Percentiles rank a stretch among this genome's conserved stretches.
phyloP scores from a whole-genome alignment of 2,888 invertebrate species.

The Willowsia nigromaculata region DNA sequence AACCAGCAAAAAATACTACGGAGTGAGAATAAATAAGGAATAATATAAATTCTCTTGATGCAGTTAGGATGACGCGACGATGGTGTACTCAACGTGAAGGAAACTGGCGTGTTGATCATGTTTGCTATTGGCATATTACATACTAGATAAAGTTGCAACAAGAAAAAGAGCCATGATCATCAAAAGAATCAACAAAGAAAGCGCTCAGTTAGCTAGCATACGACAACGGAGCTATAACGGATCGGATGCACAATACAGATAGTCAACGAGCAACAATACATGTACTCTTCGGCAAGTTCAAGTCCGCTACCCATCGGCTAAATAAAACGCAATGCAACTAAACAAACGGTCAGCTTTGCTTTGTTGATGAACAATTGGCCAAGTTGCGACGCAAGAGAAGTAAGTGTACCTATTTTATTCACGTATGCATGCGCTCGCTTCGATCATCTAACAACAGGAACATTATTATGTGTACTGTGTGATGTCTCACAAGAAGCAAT shows the following conservation, averaged over 20 bases:
- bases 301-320: neutral
- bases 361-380: neutral
- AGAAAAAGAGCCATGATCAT: neutral
- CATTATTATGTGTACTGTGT: neutral
- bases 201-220: neutral
- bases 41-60: too few relatives aligned
- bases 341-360: conserved; percentile 34
- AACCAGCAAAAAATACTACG: too few relatives aligned
- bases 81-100: neutral
- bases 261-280: neutral
- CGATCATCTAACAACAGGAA: neutral
- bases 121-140: neutral
- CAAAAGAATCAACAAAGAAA: neutral
- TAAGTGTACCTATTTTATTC: neutral
- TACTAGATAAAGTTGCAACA: neutral
- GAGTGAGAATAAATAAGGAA: too few relatives aligned
- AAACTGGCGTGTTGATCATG: neutral
- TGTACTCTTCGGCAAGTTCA: neutral
- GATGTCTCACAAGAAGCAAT: neutral
- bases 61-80: too few relatives aligned
- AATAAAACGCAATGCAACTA: neutral
- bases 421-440: neutral
- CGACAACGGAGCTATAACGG: neutral
- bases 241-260: neutral
- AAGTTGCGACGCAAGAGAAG: neutral